A percentile compares a stretch with the other conserved stretches of the same genome.
phyloP scores from a whole-genome alignment of 2,797 vertebrate genomes.

The Holocentrus rufus region DNA sequence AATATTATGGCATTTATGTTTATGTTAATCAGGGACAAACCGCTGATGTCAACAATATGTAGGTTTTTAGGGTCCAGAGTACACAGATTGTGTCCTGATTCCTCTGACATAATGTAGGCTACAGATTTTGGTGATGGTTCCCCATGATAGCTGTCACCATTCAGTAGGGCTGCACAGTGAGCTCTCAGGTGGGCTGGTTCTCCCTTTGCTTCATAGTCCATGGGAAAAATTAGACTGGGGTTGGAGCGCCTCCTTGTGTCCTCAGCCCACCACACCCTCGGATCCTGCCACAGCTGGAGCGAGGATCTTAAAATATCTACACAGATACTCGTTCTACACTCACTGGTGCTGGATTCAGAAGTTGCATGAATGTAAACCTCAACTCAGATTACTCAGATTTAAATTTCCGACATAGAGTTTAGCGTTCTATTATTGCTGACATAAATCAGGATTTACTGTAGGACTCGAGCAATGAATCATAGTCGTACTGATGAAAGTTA shows the following conservation, averaged over 20 bases:
- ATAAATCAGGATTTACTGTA: too few species aligned
- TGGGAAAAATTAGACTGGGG: not conserved
- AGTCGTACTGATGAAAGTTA: too few species aligned
- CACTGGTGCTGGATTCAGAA: not conserved
- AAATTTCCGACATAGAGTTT: too few species aligned
- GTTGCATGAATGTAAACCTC: too few species aligned
- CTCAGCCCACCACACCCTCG: not conserved
- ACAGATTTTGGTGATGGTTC: constrained; percentile 23
- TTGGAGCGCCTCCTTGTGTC: constrained; percentile 54
- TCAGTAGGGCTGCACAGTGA: not conserved
- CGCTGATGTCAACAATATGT: constrained; percentile 27
- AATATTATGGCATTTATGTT: too few species aligned
- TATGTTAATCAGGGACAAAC: not conserved
- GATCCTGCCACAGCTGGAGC: constrained; percentile 23
- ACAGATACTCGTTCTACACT: not conserved
- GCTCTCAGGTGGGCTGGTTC: not conserved
- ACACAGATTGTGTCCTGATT: constrained; percentile 19
- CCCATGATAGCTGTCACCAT: not conserved
- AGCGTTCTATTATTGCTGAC: not conserved
- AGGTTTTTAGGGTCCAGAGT: not conserved
- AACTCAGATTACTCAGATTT: not conserved
- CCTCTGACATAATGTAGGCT: constrained; percentile 34
- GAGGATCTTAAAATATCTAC: constrained; percentile 30
- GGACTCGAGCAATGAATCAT: too few species aligned
- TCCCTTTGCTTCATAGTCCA: too few species aligned